Evolutionary conservation across 2,113 vertebrate genomes (phyloP).

Genomic region (Clupea harengus): DNA sequence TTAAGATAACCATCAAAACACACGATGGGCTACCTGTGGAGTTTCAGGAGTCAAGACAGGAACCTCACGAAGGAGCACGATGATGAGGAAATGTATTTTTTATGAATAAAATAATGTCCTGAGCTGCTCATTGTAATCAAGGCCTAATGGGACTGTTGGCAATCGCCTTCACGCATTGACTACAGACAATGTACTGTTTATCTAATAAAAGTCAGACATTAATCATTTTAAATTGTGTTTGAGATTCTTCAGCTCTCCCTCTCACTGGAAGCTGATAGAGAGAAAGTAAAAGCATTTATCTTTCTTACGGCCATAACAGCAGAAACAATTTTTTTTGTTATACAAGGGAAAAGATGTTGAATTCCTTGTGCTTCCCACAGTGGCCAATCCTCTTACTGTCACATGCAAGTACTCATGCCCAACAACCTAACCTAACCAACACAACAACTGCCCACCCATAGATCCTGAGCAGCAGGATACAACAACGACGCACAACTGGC

Average conservation of each 20-base stretch:
- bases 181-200: neutral
- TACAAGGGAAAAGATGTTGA: too few species aligned
- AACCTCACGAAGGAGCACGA: neutral
- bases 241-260: too few species aligned
- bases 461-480: too few species aligned
- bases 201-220: too few species aligned
- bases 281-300: neutral
- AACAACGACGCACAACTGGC: too few species aligned
- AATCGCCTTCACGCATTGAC: neutral
- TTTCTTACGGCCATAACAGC: neutral
- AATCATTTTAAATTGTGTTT: too few species aligned
- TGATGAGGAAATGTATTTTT: neutral
- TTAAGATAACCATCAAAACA: neutral
- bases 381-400: too few species aligned
- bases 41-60: neutral
- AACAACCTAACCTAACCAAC: too few species aligned
- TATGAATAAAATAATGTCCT: neutral
- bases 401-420: too few species aligned
- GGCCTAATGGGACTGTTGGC: neutral
- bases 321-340: neutral
- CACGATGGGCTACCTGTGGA: neutral
- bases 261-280: neutral
- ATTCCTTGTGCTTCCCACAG: too few species aligned
- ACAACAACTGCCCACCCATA: too few species aligned
- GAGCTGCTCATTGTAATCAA: neutral